A percentile compares a stretch with the other conserved stretches of the same genome.
Conservation (phyloP, 2,113 vertebrate species). For the Heterotis niloticus region DNA sequence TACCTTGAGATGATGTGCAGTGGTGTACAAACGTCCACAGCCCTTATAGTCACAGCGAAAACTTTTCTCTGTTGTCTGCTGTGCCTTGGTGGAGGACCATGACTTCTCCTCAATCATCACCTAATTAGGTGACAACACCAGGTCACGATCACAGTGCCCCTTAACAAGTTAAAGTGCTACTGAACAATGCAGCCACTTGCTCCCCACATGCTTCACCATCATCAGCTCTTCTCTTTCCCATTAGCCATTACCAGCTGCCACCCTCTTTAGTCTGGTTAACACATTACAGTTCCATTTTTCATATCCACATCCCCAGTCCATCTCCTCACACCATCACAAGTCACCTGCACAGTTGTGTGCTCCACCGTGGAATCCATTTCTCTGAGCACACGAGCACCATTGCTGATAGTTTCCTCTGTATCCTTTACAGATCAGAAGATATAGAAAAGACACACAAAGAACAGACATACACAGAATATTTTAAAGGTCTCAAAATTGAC, state of each 20-base stretch:
- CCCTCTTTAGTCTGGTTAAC: background rate
- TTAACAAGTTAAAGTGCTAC: background rate
- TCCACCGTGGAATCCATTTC: constrained; percentile 27
- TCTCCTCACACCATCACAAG: background rate
- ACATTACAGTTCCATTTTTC: background rate
- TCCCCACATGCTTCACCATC: background rate
- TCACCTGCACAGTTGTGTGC: constrained; percentile 42
- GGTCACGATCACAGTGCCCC: background rate
- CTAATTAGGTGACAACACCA: constrained; percentile 39
- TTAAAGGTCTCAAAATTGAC: background rate
- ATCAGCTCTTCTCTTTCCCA: background rate
- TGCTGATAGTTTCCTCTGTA: constrained; percentile 20
- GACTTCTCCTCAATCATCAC: constrained; percentile 58
- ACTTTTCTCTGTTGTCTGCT: constrained; percentile 57
- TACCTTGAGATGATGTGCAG: constrained; percentile 78
- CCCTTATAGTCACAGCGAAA: constrained; percentile 70
- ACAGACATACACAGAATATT: background rate
- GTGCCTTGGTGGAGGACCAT: constrained; percentile 53
- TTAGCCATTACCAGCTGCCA: background rate
- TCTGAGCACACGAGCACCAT: constrained; percentile 25
- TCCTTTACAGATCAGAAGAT: constrained; percentile 24
- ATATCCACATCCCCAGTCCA: background rate
- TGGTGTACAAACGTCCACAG: constrained; percentile 75
- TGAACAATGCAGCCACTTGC: background rate
- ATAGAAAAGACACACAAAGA: background rate